Conservation (phyloP, 2,888 invertebrate genomes). For the Leptarthrus brevirostris region DNA sequence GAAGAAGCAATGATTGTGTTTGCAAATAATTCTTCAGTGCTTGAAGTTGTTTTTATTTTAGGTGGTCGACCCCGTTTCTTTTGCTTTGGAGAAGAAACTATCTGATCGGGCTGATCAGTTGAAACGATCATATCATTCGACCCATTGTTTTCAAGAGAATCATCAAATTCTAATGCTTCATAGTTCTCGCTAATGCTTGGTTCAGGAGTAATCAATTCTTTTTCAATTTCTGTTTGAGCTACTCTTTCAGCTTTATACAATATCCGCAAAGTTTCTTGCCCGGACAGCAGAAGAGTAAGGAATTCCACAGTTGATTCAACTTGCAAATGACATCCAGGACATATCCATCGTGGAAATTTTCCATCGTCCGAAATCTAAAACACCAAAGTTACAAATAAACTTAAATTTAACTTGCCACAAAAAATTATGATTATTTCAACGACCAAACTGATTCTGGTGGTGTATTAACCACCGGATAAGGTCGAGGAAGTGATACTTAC, state of each 20-base stretch:
- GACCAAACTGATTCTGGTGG: neutral
- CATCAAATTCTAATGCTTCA: neutral
- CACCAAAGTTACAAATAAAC: too few relatives aligned
- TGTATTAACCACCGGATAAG: neutral
- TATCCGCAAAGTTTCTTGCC: constrained; percentile 69
- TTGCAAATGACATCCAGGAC: constrained; percentile 81
- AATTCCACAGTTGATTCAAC: constrained; percentile 80
- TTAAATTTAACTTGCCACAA: neutral
- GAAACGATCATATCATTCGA: constrained; percentile 58
- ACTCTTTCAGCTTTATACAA: constrained; percentile 64
- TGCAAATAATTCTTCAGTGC: constrained; percentile 55
- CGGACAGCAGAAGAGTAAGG: constrained; percentile 76
- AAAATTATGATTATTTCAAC: constrained; percentile 55
- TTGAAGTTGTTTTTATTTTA: constrained; percentile 64
- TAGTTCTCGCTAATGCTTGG: too few relatives aligned
- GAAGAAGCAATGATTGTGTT: constrained; percentile 47
- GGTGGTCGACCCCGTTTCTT: constrained; percentile 78
- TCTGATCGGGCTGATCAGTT: constrained; percentile 72
- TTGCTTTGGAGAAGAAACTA: constrained; percentile 59
- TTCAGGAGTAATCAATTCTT: too few relatives aligned
- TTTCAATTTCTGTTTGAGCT: constrained; percentile 45
- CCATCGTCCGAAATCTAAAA: constrained; percentile 76
- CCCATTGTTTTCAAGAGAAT: neutral
- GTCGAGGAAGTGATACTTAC: constrained; percentile 66
- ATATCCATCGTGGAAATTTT: constrained; percentile 77